These are phyloP conservation scores for Oceanodroma leucorhoa DNA, from an alignment of 2,797 vertebrate genomes.

Conservation along the genomic window DNA sequence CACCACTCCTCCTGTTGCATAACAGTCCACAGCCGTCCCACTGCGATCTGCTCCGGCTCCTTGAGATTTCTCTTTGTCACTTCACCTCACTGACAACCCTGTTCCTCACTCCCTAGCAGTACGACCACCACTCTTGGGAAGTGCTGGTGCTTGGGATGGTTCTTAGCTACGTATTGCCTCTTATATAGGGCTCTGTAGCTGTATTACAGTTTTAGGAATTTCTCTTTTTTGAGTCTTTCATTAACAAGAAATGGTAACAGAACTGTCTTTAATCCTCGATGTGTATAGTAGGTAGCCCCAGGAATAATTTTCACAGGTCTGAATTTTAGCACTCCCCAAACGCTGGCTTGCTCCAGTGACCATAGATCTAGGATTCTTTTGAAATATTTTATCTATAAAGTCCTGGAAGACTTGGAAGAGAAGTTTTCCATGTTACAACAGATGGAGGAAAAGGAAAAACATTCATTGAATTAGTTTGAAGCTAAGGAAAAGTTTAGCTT, in stretches of 20 bases:
- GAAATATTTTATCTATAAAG: neutral
- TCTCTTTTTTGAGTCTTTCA: neutral
- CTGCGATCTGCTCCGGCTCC: neutral
- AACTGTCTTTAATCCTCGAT: neutral
- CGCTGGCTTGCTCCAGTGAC: neutral
- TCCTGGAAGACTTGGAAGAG: neutral
- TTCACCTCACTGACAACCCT: neutral
- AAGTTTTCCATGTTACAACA: neutral
- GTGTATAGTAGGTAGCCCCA: neutral
- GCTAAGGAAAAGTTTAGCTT: neutral
- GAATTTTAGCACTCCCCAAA: neutral
- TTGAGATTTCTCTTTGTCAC: neutral
- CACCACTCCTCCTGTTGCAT: conserved; percentile 6
- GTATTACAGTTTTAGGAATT: neutral
- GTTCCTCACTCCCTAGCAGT: neutral
- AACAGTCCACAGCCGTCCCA: neutral
- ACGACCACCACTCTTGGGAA: neutral
- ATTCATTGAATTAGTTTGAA: neutral
- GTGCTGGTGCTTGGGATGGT: neutral
- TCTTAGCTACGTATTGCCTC: neutral
- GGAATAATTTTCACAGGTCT: neutral
- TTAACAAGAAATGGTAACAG: neutral
- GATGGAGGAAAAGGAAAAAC: neutral
- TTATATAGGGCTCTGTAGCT: neutral
- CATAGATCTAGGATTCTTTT: neutral